Percentiles rank a stretch among this genome's conserved stretches.
These are phyloP conservation scores for Holothuria scabra DNA, from an alignment of 53 echinoderm and acorn worm species.

Conservation along the genomic window DNA sequence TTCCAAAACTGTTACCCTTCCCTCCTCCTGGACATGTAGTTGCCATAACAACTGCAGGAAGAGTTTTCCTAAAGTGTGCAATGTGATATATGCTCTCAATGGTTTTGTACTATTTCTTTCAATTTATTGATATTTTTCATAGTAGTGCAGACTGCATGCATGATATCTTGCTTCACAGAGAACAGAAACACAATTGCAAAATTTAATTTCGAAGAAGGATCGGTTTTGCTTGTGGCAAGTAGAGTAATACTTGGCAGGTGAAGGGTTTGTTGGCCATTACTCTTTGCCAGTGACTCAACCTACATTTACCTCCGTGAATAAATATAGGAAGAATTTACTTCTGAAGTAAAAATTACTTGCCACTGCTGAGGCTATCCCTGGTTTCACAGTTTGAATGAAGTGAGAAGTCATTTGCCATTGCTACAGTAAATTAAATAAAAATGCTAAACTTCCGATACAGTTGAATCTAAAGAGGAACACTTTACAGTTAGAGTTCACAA, in stretches of 20 bases:
- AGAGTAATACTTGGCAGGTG: not conserved
- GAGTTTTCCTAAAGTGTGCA: conserved; percentile 33
- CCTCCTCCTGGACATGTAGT: conserved; percentile 36
- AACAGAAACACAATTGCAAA: conserved; percentile 29
- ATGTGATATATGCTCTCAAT: conserved; percentile 17
- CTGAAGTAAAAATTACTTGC: too few relatives aligned
- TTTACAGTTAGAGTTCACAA: too few relatives aligned
- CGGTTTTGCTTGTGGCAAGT: not conserved
- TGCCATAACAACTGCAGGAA: not conserved
- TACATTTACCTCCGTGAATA: too few relatives aligned
- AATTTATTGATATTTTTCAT: conserved; percentile 41
- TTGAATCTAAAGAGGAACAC: too few relatives aligned
- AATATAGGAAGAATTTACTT: too few relatives aligned
- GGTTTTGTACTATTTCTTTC: conserved; percentile 9
- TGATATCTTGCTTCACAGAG: conserved; percentile 2
- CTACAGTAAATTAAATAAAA: too few relatives aligned
- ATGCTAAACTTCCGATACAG: too few relatives aligned
- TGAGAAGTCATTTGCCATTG: too few relatives aligned
- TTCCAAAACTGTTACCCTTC: conserved; percentile 26
- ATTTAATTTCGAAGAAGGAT: conserved; percentile 34
- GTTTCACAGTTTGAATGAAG: too few relatives aligned
- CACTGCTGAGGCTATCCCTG: too few relatives aligned
- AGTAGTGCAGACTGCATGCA: conserved; percentile 20
- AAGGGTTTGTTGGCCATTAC: conserved; percentile 28
- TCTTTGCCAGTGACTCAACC: conserved; percentile 31